Percentiles rank a stretch among this genome's conserved stretches.
Evolutionary conservation across 2,113 vertebrate genomes (phyloP).

Genomic region (Neogobius melanostomus): DNA sequence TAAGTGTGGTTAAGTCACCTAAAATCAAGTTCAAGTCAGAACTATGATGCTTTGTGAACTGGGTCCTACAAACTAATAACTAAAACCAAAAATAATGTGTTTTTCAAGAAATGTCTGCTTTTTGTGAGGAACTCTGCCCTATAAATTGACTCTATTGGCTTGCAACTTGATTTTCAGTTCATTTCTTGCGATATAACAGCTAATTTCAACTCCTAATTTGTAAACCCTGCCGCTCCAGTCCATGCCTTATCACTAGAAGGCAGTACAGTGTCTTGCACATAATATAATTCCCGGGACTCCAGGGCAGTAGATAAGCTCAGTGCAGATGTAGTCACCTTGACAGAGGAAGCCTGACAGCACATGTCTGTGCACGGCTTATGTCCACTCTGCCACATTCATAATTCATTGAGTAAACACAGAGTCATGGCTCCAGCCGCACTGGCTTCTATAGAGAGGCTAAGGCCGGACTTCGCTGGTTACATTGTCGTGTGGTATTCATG

Average conservation of each 20-base stretch:
- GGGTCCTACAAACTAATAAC: no score
- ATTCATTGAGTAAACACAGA: slow-evolving; percentile 43
- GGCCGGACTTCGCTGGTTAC: slow-evolving; percentile 10
- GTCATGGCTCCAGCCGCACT: background rate
- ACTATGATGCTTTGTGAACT: no score
- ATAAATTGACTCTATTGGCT: no score
- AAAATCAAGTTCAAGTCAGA: no score
- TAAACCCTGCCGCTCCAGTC: slow-evolving; percentile 18
- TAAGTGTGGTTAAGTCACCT: no score
- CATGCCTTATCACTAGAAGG: slow-evolving; percentile 53
- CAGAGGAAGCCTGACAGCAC: slow-evolving; percentile 50
- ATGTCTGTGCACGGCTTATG: slow-evolving; percentile 44
- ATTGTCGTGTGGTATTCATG: background rate
- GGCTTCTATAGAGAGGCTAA: slow-evolving; percentile 16
- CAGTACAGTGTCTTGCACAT: slow-evolving; percentile 54
- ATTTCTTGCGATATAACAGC: no score
- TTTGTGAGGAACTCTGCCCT: no score
- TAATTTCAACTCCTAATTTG: slow-evolving; percentile 10
- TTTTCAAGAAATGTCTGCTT: no score
- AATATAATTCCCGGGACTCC: slow-evolving; percentile 38
- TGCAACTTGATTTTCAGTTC: no score
- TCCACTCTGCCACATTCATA: slow-evolving; percentile 45
- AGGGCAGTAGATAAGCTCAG: slow-evolving; percentile 50
- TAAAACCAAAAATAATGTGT: no score
- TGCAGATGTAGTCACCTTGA: slow-evolving; percentile 50